These are phyloP conservation scores for Varecia variegata DNA, from an alignment of 2,797 vertebrate genomes.

Conservation along the genomic window DNA sequence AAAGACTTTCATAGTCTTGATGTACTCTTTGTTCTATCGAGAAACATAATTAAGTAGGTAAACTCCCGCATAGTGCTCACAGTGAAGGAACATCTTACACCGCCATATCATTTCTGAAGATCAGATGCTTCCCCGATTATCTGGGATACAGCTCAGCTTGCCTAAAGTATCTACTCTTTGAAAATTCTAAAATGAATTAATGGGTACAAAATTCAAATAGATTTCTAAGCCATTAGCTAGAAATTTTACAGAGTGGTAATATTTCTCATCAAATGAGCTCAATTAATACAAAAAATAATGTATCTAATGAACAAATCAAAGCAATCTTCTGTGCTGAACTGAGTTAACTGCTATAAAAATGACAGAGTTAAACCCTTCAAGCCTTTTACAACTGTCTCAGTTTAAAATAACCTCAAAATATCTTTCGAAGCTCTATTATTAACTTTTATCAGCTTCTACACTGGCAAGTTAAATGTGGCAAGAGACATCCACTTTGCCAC, in stretches of 20 bases:
- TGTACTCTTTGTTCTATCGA: conserved; percentile 42
- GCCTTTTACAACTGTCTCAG: not conserved
- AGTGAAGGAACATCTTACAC: not conserved
- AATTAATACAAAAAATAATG: conserved; percentile 73
- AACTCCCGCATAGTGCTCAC: conserved; percentile 42
- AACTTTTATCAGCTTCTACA: not conserved
- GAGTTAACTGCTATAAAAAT: conserved; percentile 12
- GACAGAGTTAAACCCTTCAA: conserved; percentile 14
- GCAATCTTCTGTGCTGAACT: not conserved
- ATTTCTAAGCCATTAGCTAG: conserved; percentile 67
- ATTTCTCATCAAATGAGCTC: conserved; percentile 66
- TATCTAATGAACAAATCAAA: conserved; percentile 54
- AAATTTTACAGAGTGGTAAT: conserved; percentile 54
- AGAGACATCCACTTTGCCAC: not conserved
- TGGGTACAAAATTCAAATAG: conserved; percentile 50
- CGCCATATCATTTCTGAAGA: not conserved
- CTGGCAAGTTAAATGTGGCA: not conserved
- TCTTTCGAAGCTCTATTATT: not conserved
- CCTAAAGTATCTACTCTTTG: conserved; percentile 5
- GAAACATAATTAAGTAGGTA: conserved; percentile 64
- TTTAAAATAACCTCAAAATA: not conserved
- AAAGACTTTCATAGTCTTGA: conserved; percentile 54
- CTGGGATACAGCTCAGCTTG: not conserved
- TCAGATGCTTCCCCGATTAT: not conserved
- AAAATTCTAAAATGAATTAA: conserved; percentile 31